phyloP scores from a whole-genome alignment of 1,140 invertebrate genomes.

The Drosophila ironensis region DNA sequence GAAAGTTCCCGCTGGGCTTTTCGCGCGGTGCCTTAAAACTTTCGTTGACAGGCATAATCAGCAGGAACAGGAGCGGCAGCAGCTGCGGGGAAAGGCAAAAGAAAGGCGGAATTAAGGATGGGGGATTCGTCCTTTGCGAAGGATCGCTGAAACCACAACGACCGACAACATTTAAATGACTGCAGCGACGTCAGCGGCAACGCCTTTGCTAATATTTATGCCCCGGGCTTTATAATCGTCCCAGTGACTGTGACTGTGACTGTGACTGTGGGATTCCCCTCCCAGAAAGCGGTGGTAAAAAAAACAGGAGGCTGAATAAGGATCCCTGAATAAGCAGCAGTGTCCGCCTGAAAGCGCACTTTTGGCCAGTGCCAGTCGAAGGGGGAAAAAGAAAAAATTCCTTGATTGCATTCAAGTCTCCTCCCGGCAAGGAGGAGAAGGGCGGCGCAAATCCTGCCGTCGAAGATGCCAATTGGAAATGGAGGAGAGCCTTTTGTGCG shows the following conservation, averaged over 20 bases:
- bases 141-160: slow-evolving; percentile 23
- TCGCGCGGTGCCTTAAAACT: slow-evolving; percentile 2
- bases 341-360: slow-evolving; percentile 49
- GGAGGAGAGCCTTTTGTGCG: not conserved
- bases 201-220: slow-evolving; percentile 77
- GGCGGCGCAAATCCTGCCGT: not conserved
- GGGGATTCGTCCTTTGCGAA: not conserved
- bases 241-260: no score
- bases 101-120: not conserved
- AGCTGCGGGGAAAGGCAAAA: not conserved
- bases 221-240: slow-evolving; percentile 51
- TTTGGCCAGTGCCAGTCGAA: slow-evolving; percentile 35
- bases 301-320: no score
- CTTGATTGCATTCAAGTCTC: slow-evolving; percentile 57
- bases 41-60: slow-evolving; percentile 58
- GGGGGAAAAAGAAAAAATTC: slow-evolving; percentile 12
- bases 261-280: slow-evolving; percentile 6
- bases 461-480: slow-evolving; percentile 1
- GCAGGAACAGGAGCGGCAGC: not conserved
- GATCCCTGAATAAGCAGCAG: slow-evolving; percentile 3
- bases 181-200: slow-evolving; percentile 62
- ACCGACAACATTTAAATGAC: slow-evolving; percentile 74
- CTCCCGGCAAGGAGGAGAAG: not conserved
- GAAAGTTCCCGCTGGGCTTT: no score
- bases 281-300: no score